Base-by-base conservation (phyloP, 2,888 invertebrate genomes). In the Microctonus brassicae region DNA sequence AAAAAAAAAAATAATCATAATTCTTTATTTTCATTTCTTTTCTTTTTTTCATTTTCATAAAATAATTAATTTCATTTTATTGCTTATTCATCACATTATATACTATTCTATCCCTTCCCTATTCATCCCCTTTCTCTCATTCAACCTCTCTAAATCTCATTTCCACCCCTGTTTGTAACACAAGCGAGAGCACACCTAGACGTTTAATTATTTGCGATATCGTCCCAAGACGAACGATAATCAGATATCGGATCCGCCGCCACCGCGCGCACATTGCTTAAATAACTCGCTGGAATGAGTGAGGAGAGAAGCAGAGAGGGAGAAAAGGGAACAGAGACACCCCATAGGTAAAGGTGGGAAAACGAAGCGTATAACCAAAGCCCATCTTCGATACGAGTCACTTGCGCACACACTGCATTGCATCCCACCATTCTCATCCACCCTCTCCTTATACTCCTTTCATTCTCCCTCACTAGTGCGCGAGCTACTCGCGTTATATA, bases 171-270 rank as follows among this genome's bases (percentile, higher is more conserved):
- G 24, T 39, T 20, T 34, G 29, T 34, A 33, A 36, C 24, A 62
- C 62, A 36, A 55, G 39, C 57, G 53, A 13, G 36, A 36, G 10
- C 53, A 57, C 66, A 70, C 74, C 78, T 73, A 77, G 81, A 80
- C 82, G 80, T 84, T 83, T 82, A 84, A 85, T 84, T 82, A 83
- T 84, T 84, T 80, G 81, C 81, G 77, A 78, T 82, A 84, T 83
- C 83, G 77, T 76, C 69, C 78, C 78, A 82, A 84, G 84, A 84
- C 82, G 80, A 79, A 83, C 82, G 83, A 83, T 83, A 83, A 86
- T 86, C 83, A 84, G 85, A 86, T 86, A 86, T 85, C 82, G 83
- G 76, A 81, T 81, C 76, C 76, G 75, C 77, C 85, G 86, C n/a
- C n/a, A n/a, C 76, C 76, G 76, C 78, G 77, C 77, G 78, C 79